Conservation (phyloP, 2,113 vertebrate species). For the Dunckerocampus dactyliophorus region DNA sequence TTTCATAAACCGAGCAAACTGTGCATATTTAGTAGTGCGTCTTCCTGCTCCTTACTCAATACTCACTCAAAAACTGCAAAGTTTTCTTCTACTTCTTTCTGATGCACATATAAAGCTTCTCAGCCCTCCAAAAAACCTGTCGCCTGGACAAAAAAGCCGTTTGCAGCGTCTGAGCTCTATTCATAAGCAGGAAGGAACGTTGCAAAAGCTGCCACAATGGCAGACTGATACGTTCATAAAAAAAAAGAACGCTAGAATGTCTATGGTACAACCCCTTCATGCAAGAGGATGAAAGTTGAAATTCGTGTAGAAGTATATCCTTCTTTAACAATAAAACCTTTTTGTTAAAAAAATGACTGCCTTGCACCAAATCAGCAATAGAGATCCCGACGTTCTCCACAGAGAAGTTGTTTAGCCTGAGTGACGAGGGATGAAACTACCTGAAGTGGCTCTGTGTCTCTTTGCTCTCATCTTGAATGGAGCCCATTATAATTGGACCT, state of each 20-base stretch:
- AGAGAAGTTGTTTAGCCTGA: background rate
- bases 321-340: background rate
- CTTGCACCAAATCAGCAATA: too few relatives aligned
- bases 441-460: slow-evolving; percentile 9
- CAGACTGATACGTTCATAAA: background rate
- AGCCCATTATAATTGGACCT: slow-evolving; percentile 50
- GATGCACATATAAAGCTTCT: background rate
- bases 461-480: slow-evolving; percentile 18
- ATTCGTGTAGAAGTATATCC: background rate
- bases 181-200: background rate
- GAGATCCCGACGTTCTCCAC: too few relatives aligned
- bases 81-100: background rate
- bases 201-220: background rate
- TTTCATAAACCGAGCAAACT: background rate
- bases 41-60: background rate
- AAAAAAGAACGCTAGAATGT: background rate
- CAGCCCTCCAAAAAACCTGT: background rate
- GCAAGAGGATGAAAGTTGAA: background rate
- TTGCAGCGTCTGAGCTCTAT: background rate
- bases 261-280: background rate
- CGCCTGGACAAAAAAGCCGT: background rate
- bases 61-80: background rate
- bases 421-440: background rate
- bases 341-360: too few relatives aligned
- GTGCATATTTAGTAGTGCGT: too few relatives aligned